Evolutionary conservation across 1,140 invertebrate species (phyloP), one percentile per base, ranked within the genome.

Genomic region (Eumeta japonica): DNA sequence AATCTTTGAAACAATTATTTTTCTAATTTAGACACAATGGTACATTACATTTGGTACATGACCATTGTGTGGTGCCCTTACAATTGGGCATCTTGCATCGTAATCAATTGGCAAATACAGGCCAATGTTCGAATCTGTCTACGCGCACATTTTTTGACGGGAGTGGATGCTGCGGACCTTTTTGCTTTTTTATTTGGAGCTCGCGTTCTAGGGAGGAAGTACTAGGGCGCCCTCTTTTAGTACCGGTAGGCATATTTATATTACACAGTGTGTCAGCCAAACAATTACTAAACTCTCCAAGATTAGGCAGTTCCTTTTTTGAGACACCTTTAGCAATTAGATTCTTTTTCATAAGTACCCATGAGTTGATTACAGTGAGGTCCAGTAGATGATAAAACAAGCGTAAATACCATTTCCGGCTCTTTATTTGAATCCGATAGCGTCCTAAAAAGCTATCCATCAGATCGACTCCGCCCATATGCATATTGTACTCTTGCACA

Each of bases 401-500:
- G 5, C 20, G 5, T 24, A 24, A n/a, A n/a, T 24, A 24, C 20
- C 20, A 24, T 24, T 24, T 24, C 5, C 20, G 20, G 20, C 20
- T 24, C n/a, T 24, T 24, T 5, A 24, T n/a, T 24, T n/a, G 5
- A 7, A 24, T 24, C n/a, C n/a, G 5, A n/a, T 24, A 24, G 5
- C 20, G 20, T 24, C 20, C 20, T n/a, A 24, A 24, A 24, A 24
- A 24, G n/a, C 5, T 7, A n/a, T 24, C 20, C 20, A 24, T 24
- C 20, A 24, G n/a, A 24, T 24, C 20, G 5, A 24, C 20, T n/a
- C 20, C 20, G n/a, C n/a, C n/a, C n/a, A n/a, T n/a, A n/a, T n/a
- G n/a, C n/a, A n/a, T n/a, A n/a, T n/a, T n/a, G n/a, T 63, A 55
- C 15, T 55, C 48, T 46, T 54, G 28, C 35, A 56, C 45, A 40